phyloP scores from a whole-genome alignment of 2,888 invertebrate species.

The Ectemnius continuus region DNA sequence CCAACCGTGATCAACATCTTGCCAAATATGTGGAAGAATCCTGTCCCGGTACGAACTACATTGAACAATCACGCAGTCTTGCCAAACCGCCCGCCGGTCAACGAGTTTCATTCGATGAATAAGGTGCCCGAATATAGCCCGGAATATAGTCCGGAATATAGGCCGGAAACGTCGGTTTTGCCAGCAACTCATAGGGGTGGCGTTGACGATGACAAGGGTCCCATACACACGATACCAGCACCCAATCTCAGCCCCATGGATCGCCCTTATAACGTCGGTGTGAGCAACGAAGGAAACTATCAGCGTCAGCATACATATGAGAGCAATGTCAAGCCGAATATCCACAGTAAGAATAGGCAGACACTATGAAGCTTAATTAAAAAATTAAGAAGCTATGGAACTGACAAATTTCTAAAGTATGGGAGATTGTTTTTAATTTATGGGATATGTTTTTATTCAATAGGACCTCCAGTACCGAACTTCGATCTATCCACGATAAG shows the following conservation, averaged over 20 bases:
- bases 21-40: conserved; percentile 60
- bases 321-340: conserved; percentile 48
- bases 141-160: conserved; percentile 64
- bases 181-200: conserved; percentile 66
- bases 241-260: conserved; percentile 87
- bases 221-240: conserved; percentile 92
- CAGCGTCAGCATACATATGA: conserved; percentile 52
- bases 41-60: conserved; percentile 59
- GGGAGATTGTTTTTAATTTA: too few relatives aligned
- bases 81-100: conserved; percentile 67
- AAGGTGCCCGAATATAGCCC: conserved; percentile 64
- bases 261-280: conserved; percentile 80
- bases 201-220: conserved; percentile 81
- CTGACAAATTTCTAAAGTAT: too few relatives aligned
- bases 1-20: conserved; percentile 66
- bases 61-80: conserved; percentile 63
- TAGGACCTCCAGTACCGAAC: conserved; percentile 31
- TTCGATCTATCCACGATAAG: conserved; percentile 36
- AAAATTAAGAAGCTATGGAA: too few relatives aligned
- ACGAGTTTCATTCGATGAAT: conserved; percentile 70
- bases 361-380: too few relatives aligned
- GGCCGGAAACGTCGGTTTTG: conserved; percentile 61
- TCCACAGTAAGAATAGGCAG: conserved; percentile 44
- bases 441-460: background rate
- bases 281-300: conserved; percentile 47